Base-by-base conservation (phyloP, 1,140 invertebrate species). In the Cyclina sinensis region DNA sequence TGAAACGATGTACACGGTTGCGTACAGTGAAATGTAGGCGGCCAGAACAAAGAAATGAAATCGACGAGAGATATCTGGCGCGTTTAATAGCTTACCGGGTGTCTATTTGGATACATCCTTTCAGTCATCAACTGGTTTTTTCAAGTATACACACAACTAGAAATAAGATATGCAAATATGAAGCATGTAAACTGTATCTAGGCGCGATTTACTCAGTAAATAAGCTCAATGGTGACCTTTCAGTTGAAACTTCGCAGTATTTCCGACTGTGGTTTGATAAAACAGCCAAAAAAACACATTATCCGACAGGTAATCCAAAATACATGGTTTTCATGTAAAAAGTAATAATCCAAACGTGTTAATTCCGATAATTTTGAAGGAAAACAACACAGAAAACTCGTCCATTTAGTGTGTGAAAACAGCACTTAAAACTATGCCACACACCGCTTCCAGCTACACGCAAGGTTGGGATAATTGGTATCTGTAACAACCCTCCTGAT, bases 51-150 rank as follows among this genome's bases (percentile, higher is more conserved):
- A 73, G 85, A 48, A 68, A 59, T 39, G 32, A 30, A 65, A 59
- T 59, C 57, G 48, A 43, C 57, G 68, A 81, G 73, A 48, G 62
- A 79, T n/a, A 83, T 87, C 46, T 57, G 14, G 11, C 46, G 76
- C 51, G 59, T 51, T 81, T 12, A 70, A 46, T 24, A n/a, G 94
- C 95, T 95, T 94, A 95, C 95, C 86, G 95, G 94, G 88, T 95
- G 95, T 62, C 95, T 91, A 81, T 95, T 95, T 2, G 95, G 95
- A 92, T 95, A 95, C 95, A 95, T 95, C 39, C 79, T 82, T 35
- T 74, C 46, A 35, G 39, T 82, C 65, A 82, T 82, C 46, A 57
- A 83, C 62, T 62, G 57, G 54, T 14, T 51, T 43, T 59, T 57
- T 24, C 32, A 57, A 39, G n/a, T 37, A 62, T 62, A 30, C 46